Conservation (phyloP, 1,140 invertebrate genomes). For the Saccostrea glomerata region DNA sequence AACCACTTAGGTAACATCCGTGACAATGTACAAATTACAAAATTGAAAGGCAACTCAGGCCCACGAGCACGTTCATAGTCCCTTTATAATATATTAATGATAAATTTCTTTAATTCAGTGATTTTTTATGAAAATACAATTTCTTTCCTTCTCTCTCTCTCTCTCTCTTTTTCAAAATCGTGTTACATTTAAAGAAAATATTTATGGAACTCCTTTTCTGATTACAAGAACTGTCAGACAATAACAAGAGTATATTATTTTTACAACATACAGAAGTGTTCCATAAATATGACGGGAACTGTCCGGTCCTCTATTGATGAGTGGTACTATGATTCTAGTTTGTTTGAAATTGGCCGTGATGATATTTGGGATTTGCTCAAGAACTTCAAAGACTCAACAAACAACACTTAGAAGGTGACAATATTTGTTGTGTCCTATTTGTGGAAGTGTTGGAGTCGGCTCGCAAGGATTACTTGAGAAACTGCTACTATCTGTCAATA, state of each 20-base stretch:
- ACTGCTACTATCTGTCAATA: slow-evolving; percentile 32
- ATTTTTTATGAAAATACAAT: neutral
- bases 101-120: neutral
- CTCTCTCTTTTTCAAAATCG: neutral
- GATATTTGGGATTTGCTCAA: slow-evolving; percentile 20
- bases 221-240: neutral
- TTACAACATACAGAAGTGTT: neutral
- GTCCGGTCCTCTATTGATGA: neutral
- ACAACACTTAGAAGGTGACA: slow-evolving; percentile 23
- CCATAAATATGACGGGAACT: neutral
- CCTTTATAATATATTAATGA: neutral
- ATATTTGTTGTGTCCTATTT: slow-evolving; percentile 30
- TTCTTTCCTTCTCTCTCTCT: too few species aligned
- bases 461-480: neutral
- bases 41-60: neutral
- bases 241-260: neutral
- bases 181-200: neutral
- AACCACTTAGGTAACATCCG: slow-evolving; percentile 21
- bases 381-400: slow-evolving; percentile 18
- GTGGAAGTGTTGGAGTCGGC: slow-evolving; percentile 1
- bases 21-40: slow-evolving; percentile 2
- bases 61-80: slow-evolving; percentile 22
- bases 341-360: slow-evolving; percentile 1
- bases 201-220: neutral
- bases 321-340: neutral